Conservation (phyloP, 2,113 vertebrate genomes). For the Hylia prasina region DNA sequence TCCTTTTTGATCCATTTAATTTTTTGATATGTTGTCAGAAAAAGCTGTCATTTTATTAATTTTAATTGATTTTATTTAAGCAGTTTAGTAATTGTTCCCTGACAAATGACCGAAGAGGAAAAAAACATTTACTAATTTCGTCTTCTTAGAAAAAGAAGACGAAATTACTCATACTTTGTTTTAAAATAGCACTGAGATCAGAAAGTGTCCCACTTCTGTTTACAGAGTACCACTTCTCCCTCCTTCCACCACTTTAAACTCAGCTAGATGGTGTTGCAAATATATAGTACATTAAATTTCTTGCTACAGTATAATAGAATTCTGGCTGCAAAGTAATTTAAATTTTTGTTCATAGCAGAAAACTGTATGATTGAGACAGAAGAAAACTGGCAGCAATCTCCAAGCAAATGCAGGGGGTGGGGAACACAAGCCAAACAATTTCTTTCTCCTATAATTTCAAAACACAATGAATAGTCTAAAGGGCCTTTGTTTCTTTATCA, state of each 20-base stretch:
- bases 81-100: not conserved
- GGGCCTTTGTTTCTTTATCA: not conserved
- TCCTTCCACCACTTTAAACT: not conserved
- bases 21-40: not conserved
- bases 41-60: not conserved
- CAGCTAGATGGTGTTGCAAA: not conserved
- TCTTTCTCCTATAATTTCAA: not conserved
- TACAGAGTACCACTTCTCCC: not conserved
- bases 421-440: not conserved
- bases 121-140: not conserved
- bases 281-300: not conserved
- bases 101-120: not conserved
- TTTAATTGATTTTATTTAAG: not conserved
- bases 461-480: not conserved
- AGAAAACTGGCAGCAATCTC: not conserved
- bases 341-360: not conserved
- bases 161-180: not conserved
- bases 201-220: not conserved
- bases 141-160: not conserved
- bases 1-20: not conserved
- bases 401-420: not conserved
- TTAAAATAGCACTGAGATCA: not conserved
- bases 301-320: not conserved
- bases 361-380: not conserved
- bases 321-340: not conserved